Evolutionary conservation across 1,140 invertebrate species (phyloP).

Genomic region (Leptinotarsa undecemlineata): DNA sequence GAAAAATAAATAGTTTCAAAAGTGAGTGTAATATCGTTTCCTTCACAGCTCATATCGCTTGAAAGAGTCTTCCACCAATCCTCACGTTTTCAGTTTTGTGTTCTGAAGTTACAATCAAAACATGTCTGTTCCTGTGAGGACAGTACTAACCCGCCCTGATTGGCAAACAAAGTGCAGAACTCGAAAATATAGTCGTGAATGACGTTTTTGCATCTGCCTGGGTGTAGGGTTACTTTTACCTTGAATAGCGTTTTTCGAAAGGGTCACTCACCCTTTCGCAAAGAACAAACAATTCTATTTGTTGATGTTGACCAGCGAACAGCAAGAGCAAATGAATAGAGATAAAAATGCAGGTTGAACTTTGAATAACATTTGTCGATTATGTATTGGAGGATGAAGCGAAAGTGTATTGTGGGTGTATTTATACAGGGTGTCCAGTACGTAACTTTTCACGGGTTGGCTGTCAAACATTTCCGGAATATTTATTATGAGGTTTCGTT

Average conservation of each 20-base stretch:
- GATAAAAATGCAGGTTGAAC: conserved; percentile 1
- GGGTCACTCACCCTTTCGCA: conserved; percentile 22
- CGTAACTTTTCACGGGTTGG: no score
- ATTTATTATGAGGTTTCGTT: no score
- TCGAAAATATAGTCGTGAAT: neutral
- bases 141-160: neutral
- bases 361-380: neutral
- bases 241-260: conserved; percentile 18
- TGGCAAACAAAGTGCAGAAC: conserved; percentile 9
- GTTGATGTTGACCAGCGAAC: conserved; percentile 7
- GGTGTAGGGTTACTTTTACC: conserved; percentile 23
- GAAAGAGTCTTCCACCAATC: neutral
- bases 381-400: no score
- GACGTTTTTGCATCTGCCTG: conserved; percentile 23
- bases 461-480: no score
- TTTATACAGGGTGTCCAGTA: no score
- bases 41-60: neutral
- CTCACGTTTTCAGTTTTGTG: neutral
- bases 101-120: neutral
- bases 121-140: no score
- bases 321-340: neutral
- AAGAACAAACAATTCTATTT: conserved; percentile 12
- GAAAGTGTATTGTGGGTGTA: no score
- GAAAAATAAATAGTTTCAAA: no score
- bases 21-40: no score